Percentiles rank a stretch among this genome's conserved stretches.
Evolutionary conservation across 2,113 vertebrate species (phyloP).

Genomic region (Marmota flaviventris): DNA sequence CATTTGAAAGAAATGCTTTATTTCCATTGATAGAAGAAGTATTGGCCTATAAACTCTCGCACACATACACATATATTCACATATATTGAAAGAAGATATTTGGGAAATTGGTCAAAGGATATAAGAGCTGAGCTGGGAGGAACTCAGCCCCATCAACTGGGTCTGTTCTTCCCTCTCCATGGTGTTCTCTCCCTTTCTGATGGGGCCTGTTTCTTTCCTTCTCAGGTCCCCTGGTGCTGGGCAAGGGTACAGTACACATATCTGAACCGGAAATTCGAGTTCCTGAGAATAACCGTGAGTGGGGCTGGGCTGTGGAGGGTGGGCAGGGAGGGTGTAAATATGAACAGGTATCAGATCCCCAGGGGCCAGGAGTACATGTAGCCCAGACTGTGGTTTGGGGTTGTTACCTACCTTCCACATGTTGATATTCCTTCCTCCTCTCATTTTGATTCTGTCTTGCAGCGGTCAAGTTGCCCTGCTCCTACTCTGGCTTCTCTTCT

Average conservation of each 20-base stretch:
- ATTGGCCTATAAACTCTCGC: not conserved
- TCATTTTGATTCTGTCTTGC: not conserved
- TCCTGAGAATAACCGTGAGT: conserved; percentile 82
- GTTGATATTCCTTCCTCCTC: not conserved
- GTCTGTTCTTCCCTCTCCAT: not conserved
- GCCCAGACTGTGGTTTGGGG: not conserved
- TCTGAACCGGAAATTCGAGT: conserved; percentile 20
- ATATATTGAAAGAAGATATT: not conserved
- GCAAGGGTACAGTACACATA: conserved; percentile 56
- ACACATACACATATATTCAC: not conserved
- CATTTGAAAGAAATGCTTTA: not conserved
- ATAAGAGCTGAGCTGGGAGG: not conserved
- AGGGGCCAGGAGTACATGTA: not conserved
- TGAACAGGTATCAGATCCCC: not conserved
- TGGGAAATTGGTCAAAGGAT: not conserved
- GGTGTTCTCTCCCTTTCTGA: not conserved
- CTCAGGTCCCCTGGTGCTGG: conserved; percentile 55
- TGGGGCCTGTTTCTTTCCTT: not conserved
- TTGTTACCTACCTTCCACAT: accelerated
- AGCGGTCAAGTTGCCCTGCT: conserved; percentile 79
- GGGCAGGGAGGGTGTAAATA: not conserved
- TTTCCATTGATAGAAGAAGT: not conserved
- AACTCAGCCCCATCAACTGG: not conserved
- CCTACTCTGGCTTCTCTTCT: conserved; percentile 62
- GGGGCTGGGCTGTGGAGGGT: not conserved